phyloP scores from a whole-genome alignment of 2,797 vertebrate species.

The Mus spretus region DNA sequence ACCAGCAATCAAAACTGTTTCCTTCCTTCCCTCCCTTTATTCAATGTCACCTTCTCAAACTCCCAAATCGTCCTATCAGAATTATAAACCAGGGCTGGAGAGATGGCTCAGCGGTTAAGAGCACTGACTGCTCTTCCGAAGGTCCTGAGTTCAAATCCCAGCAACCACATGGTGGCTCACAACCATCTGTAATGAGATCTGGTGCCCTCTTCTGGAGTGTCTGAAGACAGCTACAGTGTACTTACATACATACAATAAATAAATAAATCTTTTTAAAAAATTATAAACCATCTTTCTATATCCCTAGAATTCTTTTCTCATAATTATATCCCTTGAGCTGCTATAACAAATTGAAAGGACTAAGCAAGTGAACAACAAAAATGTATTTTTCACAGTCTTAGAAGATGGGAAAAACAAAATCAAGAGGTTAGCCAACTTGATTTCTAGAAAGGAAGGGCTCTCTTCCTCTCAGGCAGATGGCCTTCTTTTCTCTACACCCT shows the following conservation, averaged over 20 bases:
- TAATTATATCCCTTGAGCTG: background rate
- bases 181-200: too few species aligned
- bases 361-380: background rate
- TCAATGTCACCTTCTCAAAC: slow-evolving; percentile 26
- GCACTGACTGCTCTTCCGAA: too few species aligned
- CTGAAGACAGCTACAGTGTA: too few species aligned
- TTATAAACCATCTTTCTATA: background rate
- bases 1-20: slow-evolving; percentile 1
- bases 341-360: background rate
- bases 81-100: background rate
- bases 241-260: too few species aligned
- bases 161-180: too few species aligned
- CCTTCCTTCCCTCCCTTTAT: slow-evolving; percentile 28
- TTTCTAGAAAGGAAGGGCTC: background rate
- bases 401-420: background rate
- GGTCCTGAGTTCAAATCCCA: too few species aligned
- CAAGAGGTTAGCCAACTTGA: background rate
- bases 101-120: too few species aligned
- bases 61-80: slow-evolving; percentile 13
- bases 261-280: too few species aligned
- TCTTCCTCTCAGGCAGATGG: background rate
- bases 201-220: too few species aligned
- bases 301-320: background rate
- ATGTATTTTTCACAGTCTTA: slow-evolving; percentile 29
- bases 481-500: background rate